Conservation (phyloP, 2,888 invertebrate species). For the Thysanoteuthis rhombus region DNA sequence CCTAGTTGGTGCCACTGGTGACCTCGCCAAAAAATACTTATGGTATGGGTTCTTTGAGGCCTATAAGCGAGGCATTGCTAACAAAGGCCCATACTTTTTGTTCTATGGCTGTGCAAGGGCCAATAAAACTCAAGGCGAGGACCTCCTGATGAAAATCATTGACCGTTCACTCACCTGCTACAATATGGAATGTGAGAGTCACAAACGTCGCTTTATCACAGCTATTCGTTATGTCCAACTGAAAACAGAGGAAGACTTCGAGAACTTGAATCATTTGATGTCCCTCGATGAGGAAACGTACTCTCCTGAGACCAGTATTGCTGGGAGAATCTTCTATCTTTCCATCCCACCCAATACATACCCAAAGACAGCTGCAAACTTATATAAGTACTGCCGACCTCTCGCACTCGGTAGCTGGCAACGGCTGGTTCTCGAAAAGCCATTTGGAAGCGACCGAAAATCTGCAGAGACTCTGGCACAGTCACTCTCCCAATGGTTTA, state of each 20-base stretch:
- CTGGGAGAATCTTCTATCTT: conserved; percentile 58
- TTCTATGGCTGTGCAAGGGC: conserved; percentile 55
- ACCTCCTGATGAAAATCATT: conserved; percentile 49
- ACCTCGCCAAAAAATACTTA: conserved; percentile 64
- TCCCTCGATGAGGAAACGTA: background rate
- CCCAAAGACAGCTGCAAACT: conserved; percentile 41
- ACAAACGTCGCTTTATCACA: conserved; percentile 51
- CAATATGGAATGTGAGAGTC: conserved; percentile 48
- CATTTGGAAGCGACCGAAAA: conserved; percentile 90
- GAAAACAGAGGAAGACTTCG: conserved; percentile 52
- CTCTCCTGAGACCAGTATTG: conserved; percentile 29
- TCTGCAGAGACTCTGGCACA: conserved; percentile 84
- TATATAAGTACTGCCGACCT: conserved; percentile 45
- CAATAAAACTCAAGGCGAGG: conserved; percentile 43
- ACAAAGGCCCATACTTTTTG: conserved; percentile 44
- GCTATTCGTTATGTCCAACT: conserved; percentile 53
- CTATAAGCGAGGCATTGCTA: conserved; percentile 37
- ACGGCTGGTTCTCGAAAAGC: conserved; percentile 95
- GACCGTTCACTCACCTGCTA: conserved; percentile 48
- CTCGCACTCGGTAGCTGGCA: conserved; percentile 75
- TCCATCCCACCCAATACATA: conserved; percentile 62
- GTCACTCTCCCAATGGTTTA: conserved; percentile 86
- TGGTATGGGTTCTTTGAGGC: conserved; percentile 57
- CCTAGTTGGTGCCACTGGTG: conserved; percentile 60
- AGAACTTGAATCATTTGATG: conserved; percentile 40